These are phyloP conservation scores for Thera obeliscata DNA, from an alignment of 2,888 invertebrate species.

Conservation along the genomic window DNA sequence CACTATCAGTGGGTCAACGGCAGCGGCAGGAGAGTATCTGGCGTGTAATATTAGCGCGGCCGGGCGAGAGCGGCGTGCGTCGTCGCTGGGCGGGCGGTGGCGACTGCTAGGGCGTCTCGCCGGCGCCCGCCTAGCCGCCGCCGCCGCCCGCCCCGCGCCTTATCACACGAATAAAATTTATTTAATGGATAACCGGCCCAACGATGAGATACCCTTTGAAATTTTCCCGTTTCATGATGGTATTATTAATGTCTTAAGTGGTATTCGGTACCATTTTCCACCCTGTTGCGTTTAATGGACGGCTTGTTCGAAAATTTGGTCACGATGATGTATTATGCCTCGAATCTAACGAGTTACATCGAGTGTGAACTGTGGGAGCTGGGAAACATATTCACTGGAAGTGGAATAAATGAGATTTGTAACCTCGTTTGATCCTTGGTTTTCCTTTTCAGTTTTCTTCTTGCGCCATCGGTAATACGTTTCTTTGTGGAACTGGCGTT, in stretches of 20 bases:
- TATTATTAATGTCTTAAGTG: slow-evolving; percentile 66
- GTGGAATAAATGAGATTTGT: slow-evolving; percentile 13
- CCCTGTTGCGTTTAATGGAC: slow-evolving; percentile 46
- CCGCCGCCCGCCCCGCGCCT: slow-evolving; percentile 72
- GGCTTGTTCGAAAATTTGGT: slow-evolving; percentile 22
- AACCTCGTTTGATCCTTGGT: slow-evolving; percentile 25
- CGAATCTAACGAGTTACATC: slow-evolving; percentile 27
- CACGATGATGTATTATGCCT: slow-evolving; percentile 26
- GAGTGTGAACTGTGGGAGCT: slow-evolving; percentile 20
- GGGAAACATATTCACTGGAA: slow-evolving; percentile 15
- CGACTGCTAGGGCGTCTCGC: slow-evolving; percentile 72
- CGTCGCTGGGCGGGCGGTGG: slow-evolving; percentile 64
- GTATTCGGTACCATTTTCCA: slow-evolving; percentile 57
- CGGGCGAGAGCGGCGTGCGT: slow-evolving; percentile 59
- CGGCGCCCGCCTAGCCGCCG: slow-evolving; percentile 73
- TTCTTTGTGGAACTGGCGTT: slow-evolving; percentile 9
- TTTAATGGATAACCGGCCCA: slow-evolving; percentile 79
- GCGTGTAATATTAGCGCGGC: slow-evolving; percentile 75
- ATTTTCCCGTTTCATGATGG: slow-evolving; percentile 65
- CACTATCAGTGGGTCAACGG: slow-evolving; percentile 74
- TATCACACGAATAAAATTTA: slow-evolving; percentile 81
- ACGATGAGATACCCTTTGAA: slow-evolving; percentile 72
- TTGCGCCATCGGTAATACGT: slow-evolving; percentile 7
- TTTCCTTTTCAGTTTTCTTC: slow-evolving; percentile 12
- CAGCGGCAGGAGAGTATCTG: slow-evolving; percentile 63